A percentile compares a stretch with the other conserved stretches of the same genome.
phyloP scores from a whole-genome alignment of 2,888 invertebrate genomes.

The Arctia plantaginis region DNA sequence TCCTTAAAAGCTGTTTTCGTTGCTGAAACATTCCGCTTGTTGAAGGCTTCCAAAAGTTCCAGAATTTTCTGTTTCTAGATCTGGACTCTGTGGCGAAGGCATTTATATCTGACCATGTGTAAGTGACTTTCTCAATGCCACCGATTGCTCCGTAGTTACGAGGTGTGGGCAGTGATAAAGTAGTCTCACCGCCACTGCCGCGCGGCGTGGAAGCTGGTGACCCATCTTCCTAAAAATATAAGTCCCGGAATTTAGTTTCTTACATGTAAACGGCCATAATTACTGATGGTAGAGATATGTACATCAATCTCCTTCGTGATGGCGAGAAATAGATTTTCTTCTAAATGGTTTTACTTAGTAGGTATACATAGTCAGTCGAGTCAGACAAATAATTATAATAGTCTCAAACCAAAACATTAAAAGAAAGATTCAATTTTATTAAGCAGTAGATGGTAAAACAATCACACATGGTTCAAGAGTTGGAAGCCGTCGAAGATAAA shows the following conservation, averaged over 20 bases:
- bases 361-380: too few species aligned
- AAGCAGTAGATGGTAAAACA: too few species aligned
- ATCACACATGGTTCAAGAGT: too few species aligned
- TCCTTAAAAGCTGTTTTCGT: slow-evolving; percentile 91
- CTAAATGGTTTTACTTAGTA: too few species aligned
- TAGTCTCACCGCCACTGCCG: slow-evolving; percentile 69
- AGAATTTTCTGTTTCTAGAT: slow-evolving; percentile 73
- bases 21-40: slow-evolving; percentile 77
- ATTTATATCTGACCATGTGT: slow-evolving; percentile 93
- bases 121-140: slow-evolving; percentile 86
- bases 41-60: slow-evolving; percentile 80
- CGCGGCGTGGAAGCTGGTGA: slow-evolving; percentile 70
- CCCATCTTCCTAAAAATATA: slow-evolving; percentile 58
- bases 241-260: not conserved
- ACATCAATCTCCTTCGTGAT: not conserved
- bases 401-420: too few species aligned
- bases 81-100: slow-evolving; percentile 89
- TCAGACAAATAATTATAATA: too few species aligned
- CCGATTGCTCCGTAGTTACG: slow-evolving; percentile 79
- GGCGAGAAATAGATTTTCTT: not conserved
- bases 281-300: not conserved
- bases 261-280: not conserved
- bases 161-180: slow-evolving; percentile 64
- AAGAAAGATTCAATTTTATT: not conserved
- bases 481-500: too few species aligned